These are phyloP conservation scores for Eulimnadia texana DNA, from an alignment of 1,140 invertebrate genomes.

Conservation along the genomic window DNA sequence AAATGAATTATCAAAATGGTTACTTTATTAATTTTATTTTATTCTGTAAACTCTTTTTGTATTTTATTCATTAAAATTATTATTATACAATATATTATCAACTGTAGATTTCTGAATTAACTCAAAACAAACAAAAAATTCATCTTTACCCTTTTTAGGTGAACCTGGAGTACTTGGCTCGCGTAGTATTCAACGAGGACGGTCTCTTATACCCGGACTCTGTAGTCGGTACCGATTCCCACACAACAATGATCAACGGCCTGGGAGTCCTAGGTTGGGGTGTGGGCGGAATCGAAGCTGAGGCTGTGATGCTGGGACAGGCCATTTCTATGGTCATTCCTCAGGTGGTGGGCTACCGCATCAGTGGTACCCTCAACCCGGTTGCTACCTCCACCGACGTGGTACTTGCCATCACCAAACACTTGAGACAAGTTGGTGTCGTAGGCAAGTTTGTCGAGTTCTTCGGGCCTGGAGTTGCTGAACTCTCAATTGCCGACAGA, in stretches of 20 bases:
- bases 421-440: slow-evolving; percentile 82
- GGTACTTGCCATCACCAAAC: slow-evolving; percentile 79
- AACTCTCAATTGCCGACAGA: slow-evolving; percentile 86
- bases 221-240: slow-evolving; percentile 95
- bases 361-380: slow-evolving; percentile 62
- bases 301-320: slow-evolving; percentile 86
- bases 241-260: slow-evolving; percentile 98
- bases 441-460: slow-evolving; percentile 99
- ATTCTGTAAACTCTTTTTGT: too few relatives aligned
- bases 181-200: slow-evolving; percentile 75
- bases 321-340: slow-evolving; percentile 92
- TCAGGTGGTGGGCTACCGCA: slow-evolving; percentile 86
- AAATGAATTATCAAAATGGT: too few relatives aligned
- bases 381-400: slow-evolving; percentile 93
- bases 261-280: slow-evolving; percentile 53
- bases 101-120: too few relatives aligned
- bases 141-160: too few relatives aligned
- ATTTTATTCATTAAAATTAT: too few relatives aligned
- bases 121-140: too few relatives aligned
- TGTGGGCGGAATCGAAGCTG: slow-evolving; percentile 57
- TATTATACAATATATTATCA: too few relatives aligned
- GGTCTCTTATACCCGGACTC: slow-evolving; percentile 77
- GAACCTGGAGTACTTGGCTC: slow-evolving; percentile 86
- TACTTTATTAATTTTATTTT: too few relatives aligned
- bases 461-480: slow-evolving; percentile 79